Percentiles rank a stretch among this genome's conserved stretches.
Conservation (phyloP, 35 echinoderm and acorn worm genomes). For the Apostichopus californicus region DNA sequence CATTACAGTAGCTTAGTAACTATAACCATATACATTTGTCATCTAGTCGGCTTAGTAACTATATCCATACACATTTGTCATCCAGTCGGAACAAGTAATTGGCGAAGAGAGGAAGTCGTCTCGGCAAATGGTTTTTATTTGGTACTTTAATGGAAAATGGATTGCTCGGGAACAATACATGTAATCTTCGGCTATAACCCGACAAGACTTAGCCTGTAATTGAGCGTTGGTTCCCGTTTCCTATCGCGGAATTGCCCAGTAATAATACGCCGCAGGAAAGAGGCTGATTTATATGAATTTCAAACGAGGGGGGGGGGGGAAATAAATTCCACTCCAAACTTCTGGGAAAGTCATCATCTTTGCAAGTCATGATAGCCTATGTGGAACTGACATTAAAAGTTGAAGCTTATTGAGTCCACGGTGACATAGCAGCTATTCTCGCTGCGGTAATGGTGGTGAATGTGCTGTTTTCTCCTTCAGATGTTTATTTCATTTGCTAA, state of each 20-base stretch:
- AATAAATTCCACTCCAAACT: neutral
- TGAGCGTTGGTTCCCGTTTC: neutral
- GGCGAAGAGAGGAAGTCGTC: neutral
- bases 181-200: neutral
- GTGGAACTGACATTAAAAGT: neutral
- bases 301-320: no score
- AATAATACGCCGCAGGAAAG: neutral
- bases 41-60: no score
- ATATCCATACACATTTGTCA: no score
- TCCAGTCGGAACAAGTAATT: neutral
- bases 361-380: neutral
- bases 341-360: neutral
- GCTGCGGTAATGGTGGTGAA: neutral
- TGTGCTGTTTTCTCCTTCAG: neutral
- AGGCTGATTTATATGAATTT: neutral
- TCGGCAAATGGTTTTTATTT: neutral
- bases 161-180: neutral
- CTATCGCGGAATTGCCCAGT: neutral
- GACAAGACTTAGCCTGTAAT: neutral
- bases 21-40: no score
- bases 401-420: neutral
- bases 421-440: neutral
- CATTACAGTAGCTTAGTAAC: no score
- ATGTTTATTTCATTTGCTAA: no score
- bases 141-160: neutral